Evolutionary conservation across 2,797 vertebrate genomes (phyloP).

Genomic region (Rhincodon typus): DNA sequence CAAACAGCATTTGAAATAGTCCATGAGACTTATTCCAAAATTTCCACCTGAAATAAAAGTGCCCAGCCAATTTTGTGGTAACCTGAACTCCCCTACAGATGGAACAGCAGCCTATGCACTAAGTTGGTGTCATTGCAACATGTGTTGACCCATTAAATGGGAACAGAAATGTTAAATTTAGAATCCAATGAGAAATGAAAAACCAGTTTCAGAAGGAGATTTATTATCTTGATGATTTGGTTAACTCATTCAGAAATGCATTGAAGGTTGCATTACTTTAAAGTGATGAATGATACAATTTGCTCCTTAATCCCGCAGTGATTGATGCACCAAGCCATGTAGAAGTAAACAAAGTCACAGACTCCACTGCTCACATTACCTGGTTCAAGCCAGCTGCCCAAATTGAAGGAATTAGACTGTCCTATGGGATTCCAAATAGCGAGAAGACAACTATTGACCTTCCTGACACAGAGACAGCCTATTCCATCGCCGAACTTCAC

Average conservation of each 20-base stretch:
- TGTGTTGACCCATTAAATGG: not conserved
- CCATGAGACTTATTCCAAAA: not conserved
- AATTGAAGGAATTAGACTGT: constrained; percentile 74
- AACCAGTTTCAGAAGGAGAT: not conserved
- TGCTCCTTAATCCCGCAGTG: constrained; percentile 53
- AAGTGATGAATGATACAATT: not conserved
- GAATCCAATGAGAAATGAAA: not conserved
- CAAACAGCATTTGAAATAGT: not conserved
- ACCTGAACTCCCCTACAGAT: not conserved
- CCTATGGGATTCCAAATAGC: constrained; percentile 66
- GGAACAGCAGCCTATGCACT: not conserved
- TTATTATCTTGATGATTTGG: not conserved
- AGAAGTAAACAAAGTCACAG: constrained; percentile 80
- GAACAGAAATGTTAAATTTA: not conserved
- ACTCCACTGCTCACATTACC: constrained; percentile 81
- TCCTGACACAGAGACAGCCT: constrained; percentile 75
- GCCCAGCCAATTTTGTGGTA: not conserved
- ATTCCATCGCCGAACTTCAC: constrained; percentile 73
- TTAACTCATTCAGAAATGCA: not conserved
- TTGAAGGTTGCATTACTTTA: not conserved
- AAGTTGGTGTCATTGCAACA: not conserved
- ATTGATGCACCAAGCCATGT: constrained; percentile 85
- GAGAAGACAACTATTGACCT: constrained; percentile 73
- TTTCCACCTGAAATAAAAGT: not conserved
- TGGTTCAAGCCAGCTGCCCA: constrained; percentile 85